Conservation (phyloP, 2,888 invertebrate species). For the Trisateles emortualis region DNA sequence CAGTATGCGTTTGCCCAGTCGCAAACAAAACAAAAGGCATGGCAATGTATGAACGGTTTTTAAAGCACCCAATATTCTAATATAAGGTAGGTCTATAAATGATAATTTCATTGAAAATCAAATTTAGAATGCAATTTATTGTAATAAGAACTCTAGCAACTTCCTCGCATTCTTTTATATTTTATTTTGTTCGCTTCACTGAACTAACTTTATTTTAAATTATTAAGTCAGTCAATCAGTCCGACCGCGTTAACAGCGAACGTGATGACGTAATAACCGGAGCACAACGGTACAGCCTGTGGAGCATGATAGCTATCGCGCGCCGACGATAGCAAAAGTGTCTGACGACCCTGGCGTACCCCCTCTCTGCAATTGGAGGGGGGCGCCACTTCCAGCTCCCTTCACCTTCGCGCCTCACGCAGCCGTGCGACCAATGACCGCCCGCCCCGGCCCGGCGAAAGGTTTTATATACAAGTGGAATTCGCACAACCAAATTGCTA, state of each 20-base stretch:
- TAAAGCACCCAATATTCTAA: no score
- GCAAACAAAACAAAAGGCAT: no score
- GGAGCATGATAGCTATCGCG: conserved; percentile 69
- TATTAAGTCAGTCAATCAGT: conserved; percentile 9
- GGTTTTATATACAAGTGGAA: conserved; percentile 89
- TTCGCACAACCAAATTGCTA: conserved; percentile 87
- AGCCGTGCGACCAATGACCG: conserved; percentile 79
- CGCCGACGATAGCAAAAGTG: conserved; percentile 83
- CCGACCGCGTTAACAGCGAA: conserved; percentile 26
- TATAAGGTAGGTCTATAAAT: no score
- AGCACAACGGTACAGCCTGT: conserved; percentile 66
- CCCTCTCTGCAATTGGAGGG: conserved; percentile 63
- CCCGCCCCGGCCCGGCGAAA: conserved; percentile 86
- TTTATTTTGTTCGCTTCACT: not conserved
- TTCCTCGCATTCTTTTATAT: not conserved
- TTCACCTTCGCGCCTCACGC: conserved; percentile 81
- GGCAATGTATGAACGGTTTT: no score
- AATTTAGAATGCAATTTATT: no score
- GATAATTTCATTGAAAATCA: no score
- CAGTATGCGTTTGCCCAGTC: no score
- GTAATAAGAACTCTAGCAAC: no score
- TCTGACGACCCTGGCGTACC: conserved; percentile 82
- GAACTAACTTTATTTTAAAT: not conserved
- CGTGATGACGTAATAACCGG: conserved; percentile 65
- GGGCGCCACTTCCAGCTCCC: conserved; percentile 74